Base-by-base conservation (phyloP, 2,113 vertebrate species). In the Rhynchomys soricoides region DNA sequence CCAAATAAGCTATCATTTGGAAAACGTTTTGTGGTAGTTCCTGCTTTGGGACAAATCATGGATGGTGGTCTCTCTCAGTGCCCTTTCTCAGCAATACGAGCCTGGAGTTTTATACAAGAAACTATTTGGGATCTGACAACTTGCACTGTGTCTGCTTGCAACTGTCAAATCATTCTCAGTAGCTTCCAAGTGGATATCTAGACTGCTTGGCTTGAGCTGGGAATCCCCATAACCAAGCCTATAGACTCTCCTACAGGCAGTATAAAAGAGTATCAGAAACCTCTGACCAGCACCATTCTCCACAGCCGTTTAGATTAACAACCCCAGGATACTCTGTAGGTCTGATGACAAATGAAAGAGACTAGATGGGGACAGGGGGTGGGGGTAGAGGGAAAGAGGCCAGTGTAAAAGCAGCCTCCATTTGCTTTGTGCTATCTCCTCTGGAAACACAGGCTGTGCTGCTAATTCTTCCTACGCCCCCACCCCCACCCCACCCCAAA, bases 401-500 rank as follows among this genome's bases (percentile, higher is more conserved):
- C 13, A 16, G 13, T 24, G 31, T 0, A 87, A 13, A n/a, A 52
- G 66, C 48, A 34, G 24, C 16, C 52, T 62, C n/a, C 7, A 0
- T 29, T 31, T 1, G 3, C 43, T 15, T 68, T 7, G 6, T 70
- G 5, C 2, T 1, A 5, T 55, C 3, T 90, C 11, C 4, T 3
- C 0, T 19, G 43, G 40, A 78, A 37, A 26, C 26, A 4, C 10
- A 48, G 31, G 29, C 34, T 74, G 29, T n/a, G 31, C 13, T 12
- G 15, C 64, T 16, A 11, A 11, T 8, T 37, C 5, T 81, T 68
- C 22, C 57, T 3, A 12, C 26, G 26, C 52, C 52, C 52, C 52
- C 52, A 55, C 34, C 13, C 5, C 62, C 15, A 4, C 5, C 7
- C n/a, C n/a, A n/a, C n/a, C 22, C 7, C 40, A 73, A 66, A 88